Percentiles rank a stretch among this genome's conserved stretches.
Evolutionary conservation across 2,888 invertebrate genomes (phyloP).

Genomic region (Microplitis deprimator): DNA sequence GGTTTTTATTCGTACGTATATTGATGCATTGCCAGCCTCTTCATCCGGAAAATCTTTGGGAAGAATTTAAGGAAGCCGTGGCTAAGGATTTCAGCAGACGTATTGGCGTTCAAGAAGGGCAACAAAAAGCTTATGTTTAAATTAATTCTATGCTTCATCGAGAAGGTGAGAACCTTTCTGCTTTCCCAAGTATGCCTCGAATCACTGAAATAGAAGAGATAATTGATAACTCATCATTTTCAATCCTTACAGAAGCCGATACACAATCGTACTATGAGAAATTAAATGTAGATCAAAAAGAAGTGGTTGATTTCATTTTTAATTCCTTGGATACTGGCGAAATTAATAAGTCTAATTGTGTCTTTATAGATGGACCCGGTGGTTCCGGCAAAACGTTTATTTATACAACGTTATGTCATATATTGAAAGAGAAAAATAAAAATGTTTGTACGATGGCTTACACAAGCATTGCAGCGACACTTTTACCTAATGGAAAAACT

Average conservation of each 20-base stretch:
- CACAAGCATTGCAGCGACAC: constrained; percentile 57
- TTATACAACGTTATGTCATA: not conserved
- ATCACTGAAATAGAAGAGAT: too few relatives aligned
- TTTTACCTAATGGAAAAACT: constrained; percentile 63
- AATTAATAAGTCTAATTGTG: not conserved
- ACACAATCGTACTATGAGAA: too few relatives aligned
- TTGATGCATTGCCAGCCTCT: constrained; percentile 47
- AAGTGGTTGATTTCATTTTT: too few relatives aligned
- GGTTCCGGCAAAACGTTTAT: constrained; percentile 4
- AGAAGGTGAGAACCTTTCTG: too few relatives aligned
- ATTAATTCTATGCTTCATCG: too few relatives aligned
- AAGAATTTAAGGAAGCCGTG: constrained; percentile 44
- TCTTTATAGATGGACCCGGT: constrained; percentile 3
- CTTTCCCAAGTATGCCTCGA: too few relatives aligned
- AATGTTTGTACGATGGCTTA: constrained; percentile 43
- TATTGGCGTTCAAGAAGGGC: constrained; percentile 27
- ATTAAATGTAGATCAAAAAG: too few relatives aligned
- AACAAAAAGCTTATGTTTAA: too few relatives aligned
- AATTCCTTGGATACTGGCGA: too few relatives aligned
- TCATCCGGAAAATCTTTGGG: constrained; percentile 51
- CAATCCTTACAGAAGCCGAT: too few relatives aligned
- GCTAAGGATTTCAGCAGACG: constrained; percentile 40
- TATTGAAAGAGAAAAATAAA: constrained; percentile 33
- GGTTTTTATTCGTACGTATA: constrained; percentile 53
- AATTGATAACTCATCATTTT: too few relatives aligned